Base-by-base conservation (phyloP, 1,140 invertebrate species). In the Megalonaias nervosa region DNA sequence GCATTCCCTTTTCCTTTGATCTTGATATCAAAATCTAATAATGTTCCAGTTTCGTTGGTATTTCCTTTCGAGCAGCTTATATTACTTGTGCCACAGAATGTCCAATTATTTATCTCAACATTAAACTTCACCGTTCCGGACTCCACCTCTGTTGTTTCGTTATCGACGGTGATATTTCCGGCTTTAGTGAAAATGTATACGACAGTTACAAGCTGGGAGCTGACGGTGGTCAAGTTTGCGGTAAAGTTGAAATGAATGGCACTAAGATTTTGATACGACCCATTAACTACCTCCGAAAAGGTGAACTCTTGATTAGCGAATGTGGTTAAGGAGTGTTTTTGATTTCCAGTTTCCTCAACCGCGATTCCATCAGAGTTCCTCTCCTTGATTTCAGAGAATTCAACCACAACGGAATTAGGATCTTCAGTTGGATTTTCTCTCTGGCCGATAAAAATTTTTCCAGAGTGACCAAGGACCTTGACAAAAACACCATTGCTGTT, bases 121-220 rank as follows among this genome's bases (percentile, higher is more conserved):
- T 78, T 74, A 59, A 78, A 78, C 48, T 78, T 78, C 71, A 78
- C 64, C 16, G 58, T 59, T 11, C 76, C 76, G 2, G 13, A 19
- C 4, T 55, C 31, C 13, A 78, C 76, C 0, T 56, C 66, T 2
- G 26, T n/a, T 12, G 68, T 62, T 16, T 74, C 19, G 16, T 71
- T 71, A 60, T 62, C 71, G 12, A 78, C 76, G 1, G 71, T 78
- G 14, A 78, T 78, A 31, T 78, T 78, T 26, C 71, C 76, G 23
- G 58, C 65, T 15, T 64, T 0, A 1, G 64, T 72, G 59, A 78
- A 78, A 15, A 73, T 67, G 48, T 68, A 78, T 1, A 78, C 60
- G 21, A 73, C 67, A 17, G 71, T 66, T 19, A 23, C 64, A 57
- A 78, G 38, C 1, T 67, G 21, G 19, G 26, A 26, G 38, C 55